Evolutionary conservation across 2,888 invertebrate species (phyloP), one percentile per base, ranked within the genome.

Genomic region (Nomada flava): DNA sequence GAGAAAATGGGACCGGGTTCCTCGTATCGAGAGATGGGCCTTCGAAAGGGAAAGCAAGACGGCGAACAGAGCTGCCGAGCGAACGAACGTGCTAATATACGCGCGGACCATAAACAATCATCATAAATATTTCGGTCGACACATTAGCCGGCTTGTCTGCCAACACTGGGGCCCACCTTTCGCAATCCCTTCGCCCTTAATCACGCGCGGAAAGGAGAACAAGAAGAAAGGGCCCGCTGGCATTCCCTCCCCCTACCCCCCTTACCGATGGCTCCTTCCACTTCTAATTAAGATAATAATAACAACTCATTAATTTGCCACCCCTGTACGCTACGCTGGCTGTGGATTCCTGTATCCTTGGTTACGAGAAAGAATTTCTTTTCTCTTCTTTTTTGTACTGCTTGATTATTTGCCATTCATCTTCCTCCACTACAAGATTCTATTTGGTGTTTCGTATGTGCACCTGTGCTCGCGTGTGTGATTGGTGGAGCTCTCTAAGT

Each of bases 81-180:
- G 84, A 76, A 87, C 88, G 90, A 92, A 90, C 91, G 91, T 90
- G 91, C 91, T 92, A 92, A 92, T 92, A 92, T 92, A 92, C 92
- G 91, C 90, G 89, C 90, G 92, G 91, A 91, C 92, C 92, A 92
- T 92, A 92, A 92, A 92, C 92, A 92, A 92, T 92, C 92, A 92
- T 92, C 92, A 92, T 92, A 92, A 92, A 92, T 92, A 92, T 92
- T 92, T 92, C 90, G 91, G 90, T 92, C 92, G 92, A 92, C 92
- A 92, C 92, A 92, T 92, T 92, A 92, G 92, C 91, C 79, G 83
- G 89, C 88, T 89, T 86, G 90, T 91, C 91, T 90, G 92, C 91
- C 91, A 91, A 91, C 91, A 90, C 90, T 82, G 82, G 85, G 78
- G 77, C 85, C 83, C 87, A 86, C 84, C 88, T 86, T 84, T 80